phyloP scores from a whole-genome alignment of 2,113 vertebrate species.

The Grantiella picta region DNA sequence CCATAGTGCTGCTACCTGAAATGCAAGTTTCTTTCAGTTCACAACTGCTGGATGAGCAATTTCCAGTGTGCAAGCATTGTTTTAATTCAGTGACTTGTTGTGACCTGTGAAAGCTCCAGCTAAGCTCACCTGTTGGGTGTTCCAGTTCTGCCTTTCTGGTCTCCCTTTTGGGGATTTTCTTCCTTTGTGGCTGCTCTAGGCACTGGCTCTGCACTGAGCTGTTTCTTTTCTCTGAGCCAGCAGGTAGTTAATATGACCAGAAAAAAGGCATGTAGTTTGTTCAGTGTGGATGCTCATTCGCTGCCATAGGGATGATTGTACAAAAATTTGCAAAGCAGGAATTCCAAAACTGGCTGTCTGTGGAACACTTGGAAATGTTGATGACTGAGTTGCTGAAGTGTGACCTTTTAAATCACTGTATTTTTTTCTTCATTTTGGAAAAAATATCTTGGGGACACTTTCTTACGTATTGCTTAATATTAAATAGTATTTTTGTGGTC shows the following conservation, averaged over 20 bases:
- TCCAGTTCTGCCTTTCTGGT: not conserved
- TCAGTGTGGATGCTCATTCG: not conserved
- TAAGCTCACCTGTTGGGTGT: not conserved
- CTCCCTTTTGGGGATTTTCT: not conserved
- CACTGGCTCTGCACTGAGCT: not conserved
- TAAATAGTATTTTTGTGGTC: not conserved
- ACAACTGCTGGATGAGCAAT: not conserved
- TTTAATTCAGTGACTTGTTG: not conserved
- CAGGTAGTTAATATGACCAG: not conserved
- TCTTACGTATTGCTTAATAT: not conserved
- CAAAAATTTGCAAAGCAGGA: not conserved
- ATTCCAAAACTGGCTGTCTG: not conserved
- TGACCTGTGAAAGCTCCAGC: conserved; percentile 1
- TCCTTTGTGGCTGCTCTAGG: not conserved
- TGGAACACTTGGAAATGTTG: not conserved
- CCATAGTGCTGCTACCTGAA: not conserved
- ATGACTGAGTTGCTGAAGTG: not conserved
- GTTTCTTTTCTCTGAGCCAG: not conserved
- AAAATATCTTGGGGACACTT: not conserved
- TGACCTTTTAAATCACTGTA: not conserved
- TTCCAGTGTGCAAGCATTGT: not conserved
- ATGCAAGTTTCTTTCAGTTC: not conserved
- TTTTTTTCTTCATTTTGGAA: not conserved
- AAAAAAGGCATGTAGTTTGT: not conserved
- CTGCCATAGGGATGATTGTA: accelerated